These are phyloP conservation scores for Myotis daubentonii DNA, from an alignment of 2,797 vertebrate genomes.

Conservation along the genomic window DNA sequence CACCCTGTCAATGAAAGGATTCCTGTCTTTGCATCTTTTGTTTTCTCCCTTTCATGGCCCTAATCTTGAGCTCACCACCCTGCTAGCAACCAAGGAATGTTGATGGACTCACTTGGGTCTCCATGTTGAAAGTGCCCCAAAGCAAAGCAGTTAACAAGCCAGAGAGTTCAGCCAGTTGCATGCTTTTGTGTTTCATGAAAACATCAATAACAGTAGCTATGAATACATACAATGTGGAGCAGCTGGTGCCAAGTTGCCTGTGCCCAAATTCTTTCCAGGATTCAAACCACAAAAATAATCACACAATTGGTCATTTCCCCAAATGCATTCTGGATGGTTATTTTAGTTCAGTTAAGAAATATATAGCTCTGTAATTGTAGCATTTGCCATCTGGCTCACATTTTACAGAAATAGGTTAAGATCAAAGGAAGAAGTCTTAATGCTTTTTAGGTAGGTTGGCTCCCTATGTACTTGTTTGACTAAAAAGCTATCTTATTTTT, in stretches of 20 bases:
- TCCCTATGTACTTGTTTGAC: neutral
- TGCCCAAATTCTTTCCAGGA: neutral
- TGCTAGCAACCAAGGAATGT: neutral
- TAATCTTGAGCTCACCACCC: neutral
- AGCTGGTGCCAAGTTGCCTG: neutral
- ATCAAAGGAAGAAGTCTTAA: slow-evolving; percentile 9
- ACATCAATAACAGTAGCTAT: slow-evolving; percentile 5
- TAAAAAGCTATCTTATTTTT: neutral
- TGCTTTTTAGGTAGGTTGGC: neutral
- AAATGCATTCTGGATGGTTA: slow-evolving; percentile 10
- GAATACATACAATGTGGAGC: neutral
- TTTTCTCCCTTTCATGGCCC: neutral
- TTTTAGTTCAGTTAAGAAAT: slow-evolving; percentile 31
- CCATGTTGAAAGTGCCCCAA: neutral
- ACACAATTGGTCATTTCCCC: slow-evolving; percentile 32
- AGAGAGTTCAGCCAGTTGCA: neutral
- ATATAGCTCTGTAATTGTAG: neutral
- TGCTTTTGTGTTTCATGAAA: slow-evolving; percentile 2
- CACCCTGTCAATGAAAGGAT: neutral
- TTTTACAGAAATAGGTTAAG: slow-evolving; percentile 51
- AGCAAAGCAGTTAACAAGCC: slow-evolving; percentile 10
- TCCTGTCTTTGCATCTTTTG: neutral
- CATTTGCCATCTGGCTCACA: slow-evolving; percentile 39
- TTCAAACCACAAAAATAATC: slow-evolving; percentile 51
- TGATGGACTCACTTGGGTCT: neutral